A percentile compares a stretch with the other conserved stretches of the same genome.
phyloP scores from a whole-genome alignment of 1,140 invertebrate species.

The Teleogryllus occipitalis region DNA sequence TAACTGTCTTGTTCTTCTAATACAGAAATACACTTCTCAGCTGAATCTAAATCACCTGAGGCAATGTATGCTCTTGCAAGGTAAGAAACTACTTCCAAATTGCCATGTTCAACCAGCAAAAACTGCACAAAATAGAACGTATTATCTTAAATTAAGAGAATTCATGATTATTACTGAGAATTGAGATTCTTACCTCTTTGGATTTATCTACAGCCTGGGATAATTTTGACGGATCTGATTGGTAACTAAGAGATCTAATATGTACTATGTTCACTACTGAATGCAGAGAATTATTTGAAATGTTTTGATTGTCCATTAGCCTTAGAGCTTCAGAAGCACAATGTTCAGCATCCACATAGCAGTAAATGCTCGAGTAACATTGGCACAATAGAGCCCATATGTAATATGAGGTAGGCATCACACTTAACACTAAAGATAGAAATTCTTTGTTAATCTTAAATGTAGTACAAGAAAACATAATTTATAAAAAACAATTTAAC shows the following conservation, averaged over 20 bases:
- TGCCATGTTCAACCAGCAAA: conserved; percentile 29
- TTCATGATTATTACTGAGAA: too few species aligned
- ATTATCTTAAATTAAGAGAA: background rate
- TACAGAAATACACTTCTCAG: conserved; percentile 3
- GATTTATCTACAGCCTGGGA: conserved; percentile 30
- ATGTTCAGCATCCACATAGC: conserved; percentile 48
- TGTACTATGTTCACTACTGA: conserved; percentile 31
- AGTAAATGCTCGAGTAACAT: conserved; percentile 46
- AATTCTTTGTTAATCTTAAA: background rate
- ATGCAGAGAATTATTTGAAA: conserved; percentile 26
- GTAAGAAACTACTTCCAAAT: conserved; percentile 25
- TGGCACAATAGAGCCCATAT: conserved; percentile 41
- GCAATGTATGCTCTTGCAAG: conserved; percentile 34
- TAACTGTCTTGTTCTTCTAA: conserved; percentile 14
- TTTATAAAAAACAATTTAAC: background rate
- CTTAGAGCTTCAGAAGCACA: conserved; percentile 38
- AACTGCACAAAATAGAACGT: conserved; percentile 22
- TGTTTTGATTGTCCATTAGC: conserved; percentile 27
- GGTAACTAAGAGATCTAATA: conserved; percentile 32
- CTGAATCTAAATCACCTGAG: conserved; percentile 22
- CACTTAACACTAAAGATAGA: conserved; percentile 28
- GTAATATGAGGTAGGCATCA: conserved; percentile 33
- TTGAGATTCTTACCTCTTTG: conserved; percentile 31
- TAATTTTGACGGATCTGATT: conserved; percentile 15
- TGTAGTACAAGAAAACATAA: too few species aligned